Evolutionary conservation across 2,797 vertebrate species (phyloP), one percentile per base, ranked within the genome.

Genomic region (Galago senegalensis): DNA sequence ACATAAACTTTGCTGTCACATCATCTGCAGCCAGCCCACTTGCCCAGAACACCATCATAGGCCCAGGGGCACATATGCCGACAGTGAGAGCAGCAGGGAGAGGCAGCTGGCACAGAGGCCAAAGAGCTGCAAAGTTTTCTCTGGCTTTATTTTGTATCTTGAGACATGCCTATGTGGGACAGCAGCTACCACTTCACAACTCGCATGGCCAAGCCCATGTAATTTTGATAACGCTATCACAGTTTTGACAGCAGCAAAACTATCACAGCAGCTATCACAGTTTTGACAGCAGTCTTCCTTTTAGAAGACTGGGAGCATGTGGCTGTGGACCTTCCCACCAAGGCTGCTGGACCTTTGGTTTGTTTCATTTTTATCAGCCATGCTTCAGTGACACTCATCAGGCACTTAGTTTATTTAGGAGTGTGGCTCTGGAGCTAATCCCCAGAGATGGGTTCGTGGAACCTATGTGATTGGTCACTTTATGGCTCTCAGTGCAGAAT

Each of bases 1-100:
- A 25, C 11, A 14, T 73, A 80, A 17, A n/a, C 9, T 17, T 25
- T 37, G 2, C 10, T 13, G 58, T 29, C 16, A 84, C 17, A 5
- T 18, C 17, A 7, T 34, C 18, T 43, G 63, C 17, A 46, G 60
- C 29, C 10, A 6, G 2, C 3, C 23, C 31, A 1, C 3, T 6
- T 31, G n/a, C 34, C 56, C 29, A 5, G 27, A 29, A 43, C 20
- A 34, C 53, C 21, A 9, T 34, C 21, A 7, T n/a, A 25, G 56
- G 72, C 29, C 65, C 8, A 3, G 4, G 37, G 0, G 7, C 4
- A 1, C 10, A 8, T 9, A 6, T 8, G 20, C 7, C 34, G 34
- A 58, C 1, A 7, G 23, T 2, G 21, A 83, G 5, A 40, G 10
- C 40, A 2, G 29, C 21, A 16, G 1, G 2, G n/a, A 46, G 43